These are phyloP conservation scores for Holothuria glaberrima DNA, from an alignment of 35 echinoderm and acorn worm species.

Conservation along the genomic window DNA sequence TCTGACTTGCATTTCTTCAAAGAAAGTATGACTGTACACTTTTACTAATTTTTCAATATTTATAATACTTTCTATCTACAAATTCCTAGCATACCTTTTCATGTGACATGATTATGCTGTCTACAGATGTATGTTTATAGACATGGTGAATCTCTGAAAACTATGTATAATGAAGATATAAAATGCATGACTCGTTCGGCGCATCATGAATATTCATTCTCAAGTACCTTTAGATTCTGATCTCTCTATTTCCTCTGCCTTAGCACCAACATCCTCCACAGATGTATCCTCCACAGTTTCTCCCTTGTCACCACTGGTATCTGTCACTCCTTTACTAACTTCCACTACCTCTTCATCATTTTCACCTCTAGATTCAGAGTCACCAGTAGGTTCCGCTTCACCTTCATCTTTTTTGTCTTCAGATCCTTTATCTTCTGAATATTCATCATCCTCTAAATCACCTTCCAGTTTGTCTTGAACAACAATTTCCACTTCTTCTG, in stretches of 20 bases:
- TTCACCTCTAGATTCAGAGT: not conserved
- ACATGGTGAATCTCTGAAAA: too few relatives aligned
- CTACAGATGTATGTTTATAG: too few relatives aligned
- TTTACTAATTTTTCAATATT: too few relatives aligned
- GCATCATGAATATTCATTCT: slow-evolving; percentile 10
- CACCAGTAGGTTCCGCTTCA: not conserved
- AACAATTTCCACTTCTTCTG: not conserved
- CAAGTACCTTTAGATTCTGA: slow-evolving; percentile 32
- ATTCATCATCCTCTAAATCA: not conserved
- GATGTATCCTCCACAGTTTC: not conserved
- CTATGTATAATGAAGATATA: too few relatives aligned
- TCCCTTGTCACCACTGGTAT: not conserved
- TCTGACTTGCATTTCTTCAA: too few relatives aligned
- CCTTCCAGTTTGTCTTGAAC: not conserved
- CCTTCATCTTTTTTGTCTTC: not conserved
- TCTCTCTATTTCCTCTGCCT: not conserved
- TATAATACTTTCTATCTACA: too few relatives aligned
- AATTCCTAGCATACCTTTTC: too few relatives aligned
- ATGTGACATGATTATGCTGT: too few relatives aligned
- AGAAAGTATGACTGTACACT: too few relatives aligned
- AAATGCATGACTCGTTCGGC: too few relatives aligned
- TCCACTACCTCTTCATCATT: not conserved
- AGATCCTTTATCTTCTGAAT: not conserved
- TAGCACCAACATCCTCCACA: not conserved
- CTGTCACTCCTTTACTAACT: not conserved